Base-by-base conservation (phyloP, 2,113 vertebrate genomes). In the Poicephalus gulielmi region DNA sequence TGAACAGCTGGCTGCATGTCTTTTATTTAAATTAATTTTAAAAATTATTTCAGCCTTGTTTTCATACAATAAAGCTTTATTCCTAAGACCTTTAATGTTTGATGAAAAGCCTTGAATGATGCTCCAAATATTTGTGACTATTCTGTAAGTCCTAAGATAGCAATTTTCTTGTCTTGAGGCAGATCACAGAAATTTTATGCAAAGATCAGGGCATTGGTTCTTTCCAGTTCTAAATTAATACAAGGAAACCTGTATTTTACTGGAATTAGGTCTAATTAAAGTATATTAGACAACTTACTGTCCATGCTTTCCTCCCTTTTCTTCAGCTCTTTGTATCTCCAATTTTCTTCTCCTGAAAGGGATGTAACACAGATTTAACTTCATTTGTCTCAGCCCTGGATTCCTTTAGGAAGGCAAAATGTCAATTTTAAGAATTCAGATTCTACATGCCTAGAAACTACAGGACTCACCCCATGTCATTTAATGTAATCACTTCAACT, bases 311-410 rank as follows among this genome's bases (percentile, higher is more conserved):
- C 99, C 46, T 99, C 99, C 57, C 93, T 98, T 96, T 98, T 99
- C 97, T 99, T 99, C 83, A 99, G 96, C 71, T 99, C 99, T 83
- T 98, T 99, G 96, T 99, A 99, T 96, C 99, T 99, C 94, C 99
- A 98, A 70, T 99, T 99, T 96, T 98, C 98, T 95, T 99, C 99
- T 63, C 99, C 99, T 99, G 93, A 16, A 96, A 97, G 43, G 97
- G 35, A 95, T 17, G 13, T 6, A 96, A 88, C 13, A 93, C 18
- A 44, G 11, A 74, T 88, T 89, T 57, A 82, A 90, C 41, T 50
- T 84, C 13, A 11, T 25, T 57, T 50, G 13, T 37, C 27, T 80
- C 22, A 91, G n/a, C 33, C 25, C 12, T 71, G 9, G 13, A 92
- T n/a, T 85, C 19, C 37, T 59, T 69, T 33, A 67, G 14, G 15